Base-by-base conservation (phyloP, 2,113 vertebrate species). In the Orthonyx spaldingii region DNA sequence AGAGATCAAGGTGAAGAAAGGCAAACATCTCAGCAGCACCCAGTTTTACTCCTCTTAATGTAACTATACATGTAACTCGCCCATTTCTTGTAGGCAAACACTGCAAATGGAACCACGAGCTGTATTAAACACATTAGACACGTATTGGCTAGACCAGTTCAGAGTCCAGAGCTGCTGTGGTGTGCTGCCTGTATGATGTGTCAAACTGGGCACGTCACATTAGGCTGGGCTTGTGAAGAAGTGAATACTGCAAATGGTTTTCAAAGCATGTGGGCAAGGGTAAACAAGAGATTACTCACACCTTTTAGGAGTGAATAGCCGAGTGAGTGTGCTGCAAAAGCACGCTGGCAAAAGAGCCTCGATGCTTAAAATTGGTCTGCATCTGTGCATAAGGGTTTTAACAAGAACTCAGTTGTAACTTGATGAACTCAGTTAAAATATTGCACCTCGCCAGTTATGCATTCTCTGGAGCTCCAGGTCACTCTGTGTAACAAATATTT, bases 231-330 rank as follows among this genome's bases (percentile, higher is more conserved):
- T 80, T 11, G 3, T 35, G 84, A 91, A 61, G 44, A 85, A 9
- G 5, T n/a, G 21, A 94, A 81, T 32, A 69, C 50, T 35, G 14
- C 6, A 9, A 64, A 78, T 6, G 35, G 41, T 23, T 60, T 85
- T 87, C 75, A 80, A 85, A 93, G 37, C 57, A 82, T 15, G 30
- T 5, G 4, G 23, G 37, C 16, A 76, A 71, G 30, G 35, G 41
- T 57, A 91, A 95, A 95, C 75, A 89, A 53, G 71, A 76, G 26
- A 71, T 94, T 94, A 85, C 78, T 97, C 91, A 96, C 19, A 13
- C 15, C n/a, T 94, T 87, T 57, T 52, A 42, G 24, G 30, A 76
- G 19, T 59, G 42, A 90, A 35, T 3, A 76, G 13, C 39, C 71
- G 20, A 81, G 10, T 53, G 56, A 64, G 16, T 65, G 37, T 28